These are phyloP conservation scores for Chrysolina americana DNA, from an alignment of 2,888 invertebrate species.

Conservation along the genomic window DNA sequence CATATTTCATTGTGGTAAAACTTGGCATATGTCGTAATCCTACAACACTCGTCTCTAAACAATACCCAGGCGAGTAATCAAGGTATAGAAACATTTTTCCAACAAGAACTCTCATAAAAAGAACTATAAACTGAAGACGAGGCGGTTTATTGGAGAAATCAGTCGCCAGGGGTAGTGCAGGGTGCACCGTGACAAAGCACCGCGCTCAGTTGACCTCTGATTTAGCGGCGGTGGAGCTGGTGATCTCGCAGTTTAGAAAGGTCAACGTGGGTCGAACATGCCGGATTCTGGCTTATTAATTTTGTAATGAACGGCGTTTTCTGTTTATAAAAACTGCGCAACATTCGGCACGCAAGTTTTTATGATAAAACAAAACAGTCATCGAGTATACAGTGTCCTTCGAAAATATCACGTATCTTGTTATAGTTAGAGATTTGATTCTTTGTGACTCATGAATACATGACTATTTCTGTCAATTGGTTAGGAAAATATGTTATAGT, in stretches of 20 bases:
- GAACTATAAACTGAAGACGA: constrained; percentile 4
- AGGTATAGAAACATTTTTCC: not conserved
- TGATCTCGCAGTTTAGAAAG: not conserved
- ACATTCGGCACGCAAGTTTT: not conserved
- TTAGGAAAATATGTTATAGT: too few relatives aligned
- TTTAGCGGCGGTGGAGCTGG: not conserved
- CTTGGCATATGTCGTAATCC: not conserved
- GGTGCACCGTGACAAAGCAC: constrained; percentile 12
- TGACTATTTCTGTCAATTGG: too few relatives aligned
- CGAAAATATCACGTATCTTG: not conserved
- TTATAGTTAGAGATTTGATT: too few relatives aligned
- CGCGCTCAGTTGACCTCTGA: constrained; percentile 13
- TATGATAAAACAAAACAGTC: not conserved
- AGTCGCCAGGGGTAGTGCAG: constrained; percentile 1
- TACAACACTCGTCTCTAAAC: not conserved
- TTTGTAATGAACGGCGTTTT: constrained; percentile 2
- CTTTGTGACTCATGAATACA: too few relatives aligned
- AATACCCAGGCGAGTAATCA: constrained; percentile 9
- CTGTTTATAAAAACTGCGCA: not conserved
- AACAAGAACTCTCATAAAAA: constrained; percentile 13
- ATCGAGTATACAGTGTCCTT: not conserved
- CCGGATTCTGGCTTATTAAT: constrained; percentile 3
- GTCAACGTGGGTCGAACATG: constrained; percentile 6
- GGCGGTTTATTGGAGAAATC: constrained; percentile 17
- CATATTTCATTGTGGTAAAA: not conserved